These are phyloP conservation scores for Dascyllus trimaculatus DNA, from an alignment of 2,113 vertebrate species.

Conservation along the genomic window DNA sequence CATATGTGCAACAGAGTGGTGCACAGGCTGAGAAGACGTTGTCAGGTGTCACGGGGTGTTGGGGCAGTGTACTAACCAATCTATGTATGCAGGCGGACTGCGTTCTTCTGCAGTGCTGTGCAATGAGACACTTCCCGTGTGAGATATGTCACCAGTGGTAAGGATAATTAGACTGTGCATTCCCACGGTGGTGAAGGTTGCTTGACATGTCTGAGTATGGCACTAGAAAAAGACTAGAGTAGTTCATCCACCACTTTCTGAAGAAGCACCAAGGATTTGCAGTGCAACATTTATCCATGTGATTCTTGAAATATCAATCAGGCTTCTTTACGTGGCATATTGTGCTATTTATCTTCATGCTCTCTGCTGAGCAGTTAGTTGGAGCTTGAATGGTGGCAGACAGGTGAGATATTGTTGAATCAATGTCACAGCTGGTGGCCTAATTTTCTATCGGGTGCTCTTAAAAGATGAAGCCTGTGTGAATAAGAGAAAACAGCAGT, in stretches of 20 bases:
- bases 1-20: background rate
- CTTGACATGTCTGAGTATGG: conserved; percentile 26
- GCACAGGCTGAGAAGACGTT: conserved; percentile 13
- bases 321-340: conserved; percentile 12
- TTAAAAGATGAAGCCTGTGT: conserved; percentile 5
- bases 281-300: conserved; percentile 13
- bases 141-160: conserved; percentile 29
- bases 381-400: background rate
- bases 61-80: background rate
- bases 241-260: conserved; percentile 21
- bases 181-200: conserved; percentile 4
- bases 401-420: conserved; percentile 29
- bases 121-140: conserved; percentile 12
- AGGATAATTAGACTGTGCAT: conserved; percentile 37
- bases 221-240: conserved; percentile 15
- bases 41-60: conserved; percentile 6
- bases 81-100: conserved; percentile 10
- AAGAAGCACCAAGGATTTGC: conserved; percentile 6
- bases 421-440: conserved; percentile 24
- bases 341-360: conserved; percentile 3
- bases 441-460: conserved; percentile 4
- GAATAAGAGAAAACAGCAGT: conserved; percentile 2
- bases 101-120: conserved; percentile 10
- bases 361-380: conserved; percentile 22
- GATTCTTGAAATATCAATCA: conserved; percentile 26